Evolutionary conservation across 2,888 invertebrate species (phyloP).

Genomic region (Meteorus cinctellus): DNA sequence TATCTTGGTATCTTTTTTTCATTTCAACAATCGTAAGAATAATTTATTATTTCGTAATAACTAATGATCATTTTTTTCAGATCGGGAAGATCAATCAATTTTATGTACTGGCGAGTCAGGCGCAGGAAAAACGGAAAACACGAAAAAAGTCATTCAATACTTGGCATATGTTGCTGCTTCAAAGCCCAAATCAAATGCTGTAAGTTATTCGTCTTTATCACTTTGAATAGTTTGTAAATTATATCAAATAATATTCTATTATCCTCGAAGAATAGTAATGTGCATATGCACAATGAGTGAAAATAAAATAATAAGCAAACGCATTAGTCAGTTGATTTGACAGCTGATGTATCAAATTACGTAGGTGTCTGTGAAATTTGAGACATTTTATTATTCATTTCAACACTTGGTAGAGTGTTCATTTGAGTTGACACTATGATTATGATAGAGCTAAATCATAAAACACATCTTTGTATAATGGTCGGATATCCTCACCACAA

Average conservation of each 20-base stretch:
- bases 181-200: constrained; percentile 93
- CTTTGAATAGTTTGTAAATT: background rate
- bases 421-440: constrained; percentile 28
- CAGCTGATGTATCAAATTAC: constrained; percentile 58
- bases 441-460: constrained; percentile 20
- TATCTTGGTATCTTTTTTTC: too few relatives aligned
- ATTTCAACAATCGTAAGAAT: too few relatives aligned
- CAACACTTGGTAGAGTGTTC: constrained; percentile 25
- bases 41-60: constrained; percentile 35
- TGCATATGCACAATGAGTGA: constrained; percentile 33
- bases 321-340: constrained; percentile 53
- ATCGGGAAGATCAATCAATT: constrained; percentile 99
- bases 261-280: constrained; percentile 22
- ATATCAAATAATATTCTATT: constrained; percentile 14
- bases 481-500: constrained; percentile 30
- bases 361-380: constrained; percentile 53
- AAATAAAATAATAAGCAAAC: constrained; percentile 34
- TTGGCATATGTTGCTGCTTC: constrained; percentile 99
- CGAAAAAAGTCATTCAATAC: constrained; percentile 99
- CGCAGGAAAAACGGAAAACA: constrained; percentile 99
- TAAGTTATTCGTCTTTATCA: constrained; percentile 74
- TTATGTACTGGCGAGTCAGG: constrained; percentile 99
- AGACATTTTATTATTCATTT: constrained; percentile 53
- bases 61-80: constrained; percentile 76
- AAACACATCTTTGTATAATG: constrained; percentile 10